phyloP scores from a whole-genome alignment of 2,888 invertebrate species.

The Phorcus lineatus region DNA sequence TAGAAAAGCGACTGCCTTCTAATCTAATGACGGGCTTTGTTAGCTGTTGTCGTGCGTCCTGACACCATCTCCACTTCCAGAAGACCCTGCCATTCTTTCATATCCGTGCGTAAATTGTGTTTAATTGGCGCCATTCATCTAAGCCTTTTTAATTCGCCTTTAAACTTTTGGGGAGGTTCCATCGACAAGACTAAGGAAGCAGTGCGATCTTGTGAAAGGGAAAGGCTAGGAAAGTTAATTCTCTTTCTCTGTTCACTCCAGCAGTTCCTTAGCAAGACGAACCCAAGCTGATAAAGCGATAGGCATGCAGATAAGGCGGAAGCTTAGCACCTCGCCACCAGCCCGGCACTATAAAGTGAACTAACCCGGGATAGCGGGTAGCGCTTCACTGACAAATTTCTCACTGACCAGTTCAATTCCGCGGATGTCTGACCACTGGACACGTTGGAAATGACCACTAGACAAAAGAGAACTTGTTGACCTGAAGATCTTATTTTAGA shows the following conservation, averaged over 20 bases:
- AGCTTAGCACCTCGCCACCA: background rate
- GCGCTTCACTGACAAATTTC: background rate
- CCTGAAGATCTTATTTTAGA: too few species aligned
- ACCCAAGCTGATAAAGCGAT: background rate
- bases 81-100: background rate
- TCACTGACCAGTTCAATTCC: background rate
- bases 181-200: background rate
- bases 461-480: background rate
- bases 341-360: background rate
- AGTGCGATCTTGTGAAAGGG: background rate
- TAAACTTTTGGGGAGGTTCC: background rate
- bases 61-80: background rate
- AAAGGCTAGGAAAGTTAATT: background rate
- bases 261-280: background rate
- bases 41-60: background rate
- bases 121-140: constrained; percentile 4
- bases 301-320: background rate
- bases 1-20: background rate
- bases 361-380: background rate
- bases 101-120: constrained; percentile 10
- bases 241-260: background rate
- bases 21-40: background rate
- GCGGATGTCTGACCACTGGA: background rate
- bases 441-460: background rate
- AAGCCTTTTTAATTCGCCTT: background rate